Evolutionary conservation across 2,797 vertebrate species (phyloP).

Genomic region (Triplophysa bombifrons): DNA sequence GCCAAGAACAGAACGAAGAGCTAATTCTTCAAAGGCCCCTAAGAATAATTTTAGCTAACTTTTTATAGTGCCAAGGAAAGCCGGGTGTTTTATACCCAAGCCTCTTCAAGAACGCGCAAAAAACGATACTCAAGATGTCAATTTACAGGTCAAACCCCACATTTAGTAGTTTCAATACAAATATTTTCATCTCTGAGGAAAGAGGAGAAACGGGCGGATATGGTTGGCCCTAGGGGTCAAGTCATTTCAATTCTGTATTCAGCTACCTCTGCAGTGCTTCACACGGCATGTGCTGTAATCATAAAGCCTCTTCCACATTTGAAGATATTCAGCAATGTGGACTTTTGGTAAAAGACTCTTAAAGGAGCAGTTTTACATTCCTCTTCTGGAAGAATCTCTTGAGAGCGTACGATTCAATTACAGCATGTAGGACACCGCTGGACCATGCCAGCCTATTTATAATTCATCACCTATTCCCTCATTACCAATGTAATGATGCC

Average conservation of each 20-base stretch:
- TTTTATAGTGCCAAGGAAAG: conserved; percentile 16
- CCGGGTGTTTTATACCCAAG: conserved; percentile 13
- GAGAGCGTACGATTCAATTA: conserved; percentile 41
- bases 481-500: conserved; percentile 41
- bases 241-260: background rate
- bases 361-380: conserved; percentile 9
- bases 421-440: conserved; percentile 44
- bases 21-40: conserved; percentile 37
- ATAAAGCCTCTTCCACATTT: background rate
- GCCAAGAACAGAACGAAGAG: conserved; percentile 32
- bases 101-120: background rate
- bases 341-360: conserved; percentile 2
- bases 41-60: conserved; percentile 13
- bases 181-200: background rate
- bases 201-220: background rate
- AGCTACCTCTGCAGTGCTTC: background rate
- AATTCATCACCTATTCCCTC: conserved; percentile 48
- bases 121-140: background rate
- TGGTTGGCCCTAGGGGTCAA: background rate
- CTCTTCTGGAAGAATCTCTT: conserved; percentile 6
- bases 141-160: background rate
- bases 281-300: background rate
- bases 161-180: background rate
- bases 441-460: conserved; percentile 48
- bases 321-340: background rate